Base-by-base conservation (phyloP, 1,140 invertebrate genomes). In the Philotrypesis tridentata region DNA sequence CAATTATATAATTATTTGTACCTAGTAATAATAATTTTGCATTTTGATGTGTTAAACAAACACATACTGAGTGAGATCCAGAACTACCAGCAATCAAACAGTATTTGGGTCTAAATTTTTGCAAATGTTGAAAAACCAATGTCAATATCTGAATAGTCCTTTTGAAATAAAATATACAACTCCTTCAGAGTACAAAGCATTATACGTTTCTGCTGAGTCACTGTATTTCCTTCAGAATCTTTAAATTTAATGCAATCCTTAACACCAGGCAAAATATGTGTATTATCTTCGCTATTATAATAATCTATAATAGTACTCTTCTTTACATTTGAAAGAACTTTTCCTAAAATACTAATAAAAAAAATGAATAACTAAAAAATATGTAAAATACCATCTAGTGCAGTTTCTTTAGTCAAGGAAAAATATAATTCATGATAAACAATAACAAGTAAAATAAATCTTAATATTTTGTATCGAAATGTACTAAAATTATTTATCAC, bases 41-140 rank as follows among this genome's bases (percentile, higher is more conserved):
- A 37, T 65, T 65, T 33, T 76, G 60, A n/a, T 40, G 74, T 37
- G 65, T 76, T 9, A 21, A 33, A 17, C 60, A 76, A 65, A 76
- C 33, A 7, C 74, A 63, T 0, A 75, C 25, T 17, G 55, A 60
- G 17, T 75, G 25, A 29, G 73, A 61, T 29, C 73, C 73, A 61
- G 5, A 61, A 3, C 43, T 61, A 21, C 55, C 55, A 17, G 48
- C 73, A 31, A 61, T 17, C 21, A 76, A 3, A n/a, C 73, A 76
- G 1, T 31, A 61, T 33, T 76, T 76, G 14, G 73, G 73, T 61
- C 55, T 12, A 17, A 31, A 25, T n/a, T 63, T 76, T 14, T 0
- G 55, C 73, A 61, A 76, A 76, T 7, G 55, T 76, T 4, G 27
- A 61, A 3, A 76, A 76, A 0, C 73, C 21, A 29, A 61, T 23